phyloP scores from a whole-genome alignment of 2,113 vertebrate genomes.

The Neolamprologus fasciatus region DNA sequence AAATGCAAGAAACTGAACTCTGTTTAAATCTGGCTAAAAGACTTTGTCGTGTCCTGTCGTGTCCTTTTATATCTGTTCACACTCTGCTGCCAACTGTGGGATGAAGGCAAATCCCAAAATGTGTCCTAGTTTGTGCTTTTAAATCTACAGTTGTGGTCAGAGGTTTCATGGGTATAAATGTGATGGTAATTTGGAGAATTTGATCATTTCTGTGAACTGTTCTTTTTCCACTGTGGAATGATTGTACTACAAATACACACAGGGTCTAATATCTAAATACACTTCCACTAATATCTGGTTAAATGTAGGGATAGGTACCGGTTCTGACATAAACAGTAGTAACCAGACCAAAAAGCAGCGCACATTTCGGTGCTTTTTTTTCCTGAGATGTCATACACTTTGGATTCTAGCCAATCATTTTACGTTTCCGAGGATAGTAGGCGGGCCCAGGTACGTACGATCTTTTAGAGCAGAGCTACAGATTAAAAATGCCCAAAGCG shows the following conservation, averaged over 20 bases:
- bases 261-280: not conserved
- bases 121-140: not conserved
- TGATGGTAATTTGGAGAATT: not conserved
- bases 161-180: not conserved
- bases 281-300: not conserved
- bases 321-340: not conserved
- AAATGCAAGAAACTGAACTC: not conserved
- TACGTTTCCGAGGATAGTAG: rapidly evolving
- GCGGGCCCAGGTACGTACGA: rapidly evolving
- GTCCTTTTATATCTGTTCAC: not conserved
- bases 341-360: rapidly evolving
- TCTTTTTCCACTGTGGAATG: not conserved
- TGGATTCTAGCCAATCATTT: not conserved
- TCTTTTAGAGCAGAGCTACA: not conserved
- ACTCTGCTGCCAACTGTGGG: not conserved
- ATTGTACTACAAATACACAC: not conserved
- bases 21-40: not conserved
- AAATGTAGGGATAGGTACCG: not conserved
- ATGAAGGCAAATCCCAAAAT: not conserved
- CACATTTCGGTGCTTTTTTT: not conserved
- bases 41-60: not conserved
- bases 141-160: not conserved
- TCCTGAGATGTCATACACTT: rapidly evolving
- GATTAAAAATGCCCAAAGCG: rapidly evolving
- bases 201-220: not conserved